Evolutionary conservation across 2,888 invertebrate genomes (phyloP), one percentile per base, ranked within the genome.

Genomic region (Drosophila barbarae): DNA sequence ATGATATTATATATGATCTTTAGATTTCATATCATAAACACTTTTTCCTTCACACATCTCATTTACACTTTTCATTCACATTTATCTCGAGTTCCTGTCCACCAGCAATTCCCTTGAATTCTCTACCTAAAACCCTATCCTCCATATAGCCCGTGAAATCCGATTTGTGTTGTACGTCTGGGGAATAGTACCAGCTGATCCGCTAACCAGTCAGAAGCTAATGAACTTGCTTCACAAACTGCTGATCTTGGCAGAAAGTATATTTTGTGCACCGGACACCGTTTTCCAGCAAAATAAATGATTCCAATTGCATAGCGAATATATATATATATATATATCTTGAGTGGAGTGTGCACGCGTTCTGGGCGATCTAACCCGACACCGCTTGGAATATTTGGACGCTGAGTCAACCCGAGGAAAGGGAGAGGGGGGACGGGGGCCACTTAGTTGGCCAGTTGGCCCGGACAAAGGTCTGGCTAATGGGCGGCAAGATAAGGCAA

Each of bases 401-500:
- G 30, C 44, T 59, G 56, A 59, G 57, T 59, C 59, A 59, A 41
- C 26, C 18, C 26, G 8, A 26, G 28, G 18, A 32, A 13, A 4
- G 21, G 39, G 2, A 3, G 21, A 21, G 28, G 30, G 30, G 30
- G 7, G 26, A 6, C 30, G 30, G 46, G 46, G 23, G 30, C 46
- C 46, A 30, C 18, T 46, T 46, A 46, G 46, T 46, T 18, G 46
- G 46, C 18, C 18, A 46, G 23, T 61, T 51, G 61, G 28, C n/a
- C 32, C 18, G 34, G 41, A 18, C 26, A 63, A 63, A 47, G 49
- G 47, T 67, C 59, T 56, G 15, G 52, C 64, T 66, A 76, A 68
- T 68, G 67, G 23, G 39, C 39, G 39, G 39, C 49, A 47, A 72
- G 77, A 77, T 81, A 78, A 81, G 74, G 61, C 69, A 73, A 76